Evolutionary conservation across 2,888 invertebrate species (phyloP).

Genomic region (Macrosiphum euphorbiae): DNA sequence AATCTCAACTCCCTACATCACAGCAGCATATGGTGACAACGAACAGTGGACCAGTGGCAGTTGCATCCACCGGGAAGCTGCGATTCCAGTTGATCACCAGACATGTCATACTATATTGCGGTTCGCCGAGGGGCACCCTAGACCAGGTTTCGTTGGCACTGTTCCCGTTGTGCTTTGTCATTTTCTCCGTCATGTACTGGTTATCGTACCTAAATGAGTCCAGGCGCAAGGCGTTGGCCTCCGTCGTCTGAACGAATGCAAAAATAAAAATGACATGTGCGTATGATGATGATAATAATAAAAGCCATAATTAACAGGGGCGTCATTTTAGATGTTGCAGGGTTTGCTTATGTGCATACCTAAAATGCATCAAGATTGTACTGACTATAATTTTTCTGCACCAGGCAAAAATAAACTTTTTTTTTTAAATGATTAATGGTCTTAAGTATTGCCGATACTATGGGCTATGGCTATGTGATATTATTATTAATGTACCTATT

Average conservation of each 20-base stretch:
- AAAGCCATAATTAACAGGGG: not conserved
- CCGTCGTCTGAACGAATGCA: not conserved
- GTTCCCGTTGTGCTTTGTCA: conserved; percentile 75
- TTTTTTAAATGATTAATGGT: too few relatives aligned
- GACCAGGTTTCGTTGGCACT: conserved; percentile 76
- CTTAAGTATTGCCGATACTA: too few relatives aligned
- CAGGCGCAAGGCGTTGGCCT: conserved; percentile 58
- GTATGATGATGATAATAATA: not conserved
- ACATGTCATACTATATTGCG: conserved; percentile 75
- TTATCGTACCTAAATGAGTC: conserved; percentile 76
- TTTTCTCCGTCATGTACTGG: conserved; percentile 76
- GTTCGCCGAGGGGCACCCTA: conserved; percentile 75
- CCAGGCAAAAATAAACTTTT: too few relatives aligned
- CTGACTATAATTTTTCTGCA: too few relatives aligned
- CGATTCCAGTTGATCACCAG: conserved; percentile 72
- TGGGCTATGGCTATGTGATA: too few relatives aligned
- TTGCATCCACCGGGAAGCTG: conserved; percentile 45
- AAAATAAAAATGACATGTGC: not conserved
- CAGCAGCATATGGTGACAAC: not conserved
- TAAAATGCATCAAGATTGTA: too few relatives aligned
- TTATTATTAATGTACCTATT: too few relatives aligned
- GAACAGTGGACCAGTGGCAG: not conserved
- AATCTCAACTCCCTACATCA: conserved; percentile 65
- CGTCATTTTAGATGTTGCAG: too few relatives aligned
- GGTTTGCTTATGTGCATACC: too few relatives aligned